Percentiles rank a stretch among this genome's conserved stretches.
phyloP scores from a whole-genome alignment of 2,113 vertebrate species.

The Indicator maculatus region DNA sequence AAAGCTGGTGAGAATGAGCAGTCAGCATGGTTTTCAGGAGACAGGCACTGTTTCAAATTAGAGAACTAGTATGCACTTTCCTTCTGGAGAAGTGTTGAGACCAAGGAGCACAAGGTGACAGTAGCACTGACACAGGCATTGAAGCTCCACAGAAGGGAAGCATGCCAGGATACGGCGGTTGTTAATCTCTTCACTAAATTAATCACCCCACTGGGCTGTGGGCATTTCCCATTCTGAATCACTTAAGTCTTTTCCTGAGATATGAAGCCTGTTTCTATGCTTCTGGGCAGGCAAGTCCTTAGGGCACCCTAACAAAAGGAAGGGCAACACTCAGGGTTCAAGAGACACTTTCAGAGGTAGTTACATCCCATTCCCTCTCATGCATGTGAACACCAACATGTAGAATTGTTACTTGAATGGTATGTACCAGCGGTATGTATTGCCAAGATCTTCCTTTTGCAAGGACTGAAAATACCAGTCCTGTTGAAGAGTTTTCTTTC shows the following conservation, averaged over 20 bases:
- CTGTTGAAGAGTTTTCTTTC: background rate
- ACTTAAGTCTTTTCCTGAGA: background rate
- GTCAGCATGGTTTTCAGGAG: background rate
- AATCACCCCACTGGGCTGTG: background rate
- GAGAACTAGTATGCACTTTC: background rate
- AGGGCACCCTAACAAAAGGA: background rate
- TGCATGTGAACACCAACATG: rapidly evolving
- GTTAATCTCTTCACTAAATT: background rate
- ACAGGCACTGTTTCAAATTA: background rate
- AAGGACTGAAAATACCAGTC: background rate
- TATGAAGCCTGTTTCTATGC: background rate
- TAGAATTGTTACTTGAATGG: background rate
- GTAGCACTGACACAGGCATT: background rate
- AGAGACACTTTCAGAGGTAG: background rate
- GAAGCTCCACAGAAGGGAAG: background rate
- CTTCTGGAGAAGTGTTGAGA: background rate
- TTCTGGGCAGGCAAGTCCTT: background rate
- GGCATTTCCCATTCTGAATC: conserved; percentile 1
- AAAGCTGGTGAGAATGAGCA: background rate
- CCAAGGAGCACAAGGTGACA: background rate
- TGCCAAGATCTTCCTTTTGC: background rate
- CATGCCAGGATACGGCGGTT: background rate
- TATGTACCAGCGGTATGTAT: background rate
- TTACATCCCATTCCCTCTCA: background rate
- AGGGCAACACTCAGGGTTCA: background rate